Conservation (phyloP, 2,797 vertebrate species). For the Gymnothorax reevesii region DNA sequence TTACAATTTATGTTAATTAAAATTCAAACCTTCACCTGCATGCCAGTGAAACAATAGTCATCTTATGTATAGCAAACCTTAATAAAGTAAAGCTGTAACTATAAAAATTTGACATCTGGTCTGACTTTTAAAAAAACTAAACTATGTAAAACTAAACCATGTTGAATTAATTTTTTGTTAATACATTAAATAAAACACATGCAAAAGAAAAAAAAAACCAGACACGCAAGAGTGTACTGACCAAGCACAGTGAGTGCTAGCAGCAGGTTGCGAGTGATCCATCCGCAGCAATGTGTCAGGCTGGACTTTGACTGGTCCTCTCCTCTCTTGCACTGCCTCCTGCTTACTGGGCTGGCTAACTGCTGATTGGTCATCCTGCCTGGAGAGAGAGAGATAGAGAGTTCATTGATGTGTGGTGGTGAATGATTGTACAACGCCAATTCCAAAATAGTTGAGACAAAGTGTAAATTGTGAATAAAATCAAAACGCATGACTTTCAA, state of each 20-base stretch:
- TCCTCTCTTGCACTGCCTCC: constrained; percentile 59
- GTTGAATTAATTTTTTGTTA: not conserved
- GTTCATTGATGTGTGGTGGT: not conserved
- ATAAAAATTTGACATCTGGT: not conserved
- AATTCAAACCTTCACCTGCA: no score
- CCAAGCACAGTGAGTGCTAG: constrained; percentile 73
- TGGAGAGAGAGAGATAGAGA: constrained; percentile 42
- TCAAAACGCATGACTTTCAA: no score
- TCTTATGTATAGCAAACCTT: no score
- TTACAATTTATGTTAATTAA: no score
- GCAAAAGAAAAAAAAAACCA: not conserved
- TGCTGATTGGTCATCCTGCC: constrained; percentile 75
- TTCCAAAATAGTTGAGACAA: no score
- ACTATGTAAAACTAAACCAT: no score
- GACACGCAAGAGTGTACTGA: constrained; percentile 38
- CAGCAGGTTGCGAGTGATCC: constrained; percentile 69
- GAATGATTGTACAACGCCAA: no score
- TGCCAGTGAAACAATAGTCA: no score
- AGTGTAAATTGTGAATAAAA: no score
- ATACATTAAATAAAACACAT: not conserved
- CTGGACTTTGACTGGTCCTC: constrained; percentile 40
- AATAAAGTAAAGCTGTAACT: no score
- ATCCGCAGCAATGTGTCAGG: constrained; percentile 61
- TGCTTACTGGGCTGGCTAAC: constrained; percentile 63
- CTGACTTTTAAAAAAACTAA: no score